Base-by-base conservation (phyloP, 37 sponge, comb jelly and placozoan species). In the Eunapius fragilis region DNA sequence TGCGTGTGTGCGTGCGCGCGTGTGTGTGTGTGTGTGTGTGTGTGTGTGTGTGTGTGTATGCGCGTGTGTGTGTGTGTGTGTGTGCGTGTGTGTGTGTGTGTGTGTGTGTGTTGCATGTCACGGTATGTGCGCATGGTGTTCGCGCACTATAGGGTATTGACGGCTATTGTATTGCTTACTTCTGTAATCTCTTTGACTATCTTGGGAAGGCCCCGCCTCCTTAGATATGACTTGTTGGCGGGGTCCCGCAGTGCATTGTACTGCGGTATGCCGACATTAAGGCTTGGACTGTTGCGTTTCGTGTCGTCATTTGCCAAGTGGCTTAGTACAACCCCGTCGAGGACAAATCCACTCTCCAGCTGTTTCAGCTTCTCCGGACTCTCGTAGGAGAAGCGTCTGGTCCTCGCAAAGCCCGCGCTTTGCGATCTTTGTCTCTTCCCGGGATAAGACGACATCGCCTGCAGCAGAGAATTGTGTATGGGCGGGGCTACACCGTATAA, bases 191-290 rank as follows among this genome's bases (percentile, higher is more conserved):
- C 37, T 23, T 74, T 76, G n/a, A 87, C 58, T 0, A 31, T 58
- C 37, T 91, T 88, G 0, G 92, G 95, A 0, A 91, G 84, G 23
- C 82, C 78, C 17, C 87, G 92, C n/a, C 80, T 80, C 45, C 77
- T 83, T 31, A 92, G 84, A 41, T 89, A 92, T 33, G 37, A 30
- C 33, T 77, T 31, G 72, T 82, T 82, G 31, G 87, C 77, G 0
- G 69, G 68, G 69, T 95, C 95, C 6, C 77, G 33, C 71, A 77
- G 25, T 11, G 95, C 95, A 41, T 77, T 86, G 78, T 92, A 91
- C 48, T 85, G 90, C 38, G 89, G 89, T 79, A 94, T 94, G 13
- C 92, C 95, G 7, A 93, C n/a, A 69, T 93, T 79, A 37, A 91
- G 28, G 10, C 92, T 88, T 3, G 95, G 95, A 19, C 85, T 33